Evolutionary conservation across 2,797 vertebrate genomes (phyloP).

Genomic region (Craterocephalus amniculus): DNA sequence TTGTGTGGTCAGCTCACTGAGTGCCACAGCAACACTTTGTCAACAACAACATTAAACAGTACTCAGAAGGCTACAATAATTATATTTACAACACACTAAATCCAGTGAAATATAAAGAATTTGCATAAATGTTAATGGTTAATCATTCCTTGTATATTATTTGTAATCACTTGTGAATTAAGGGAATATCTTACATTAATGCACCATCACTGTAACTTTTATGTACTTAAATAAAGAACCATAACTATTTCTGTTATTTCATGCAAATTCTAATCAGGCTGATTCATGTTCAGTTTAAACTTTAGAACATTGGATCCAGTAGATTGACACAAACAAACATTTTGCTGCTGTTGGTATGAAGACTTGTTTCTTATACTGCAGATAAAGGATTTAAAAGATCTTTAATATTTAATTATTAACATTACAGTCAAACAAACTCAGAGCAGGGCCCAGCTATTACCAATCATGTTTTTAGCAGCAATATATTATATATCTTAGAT

Average conservation of each 20-base stretch:
- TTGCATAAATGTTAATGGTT: background rate
- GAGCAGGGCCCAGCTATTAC: background rate
- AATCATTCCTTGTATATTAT: too few species aligned
- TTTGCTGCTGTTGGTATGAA: background rate
- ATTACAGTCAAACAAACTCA: too few species aligned
- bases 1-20: conserved; percentile 85
- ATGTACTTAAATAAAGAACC: too few species aligned
- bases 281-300: background rate
- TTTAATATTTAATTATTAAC: background rate
- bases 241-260: too few species aligned
- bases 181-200: background rate
- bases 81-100: background rate
- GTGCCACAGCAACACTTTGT: background rate
- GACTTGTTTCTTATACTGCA: background rate
- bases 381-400: background rate
- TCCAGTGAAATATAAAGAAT: background rate
- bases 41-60: background rate
- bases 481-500: background rate
- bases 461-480: background rate
- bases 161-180: background rate
- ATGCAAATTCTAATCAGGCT: background rate
- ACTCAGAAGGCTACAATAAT: background rate
- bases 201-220: too few species aligned
- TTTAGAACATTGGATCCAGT: background rate
- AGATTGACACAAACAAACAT: background rate